Evolutionary conservation across 2,888 invertebrate genomes (phyloP), one percentile per base, ranked within the genome.

Genomic region (Phania funesta): DNA sequence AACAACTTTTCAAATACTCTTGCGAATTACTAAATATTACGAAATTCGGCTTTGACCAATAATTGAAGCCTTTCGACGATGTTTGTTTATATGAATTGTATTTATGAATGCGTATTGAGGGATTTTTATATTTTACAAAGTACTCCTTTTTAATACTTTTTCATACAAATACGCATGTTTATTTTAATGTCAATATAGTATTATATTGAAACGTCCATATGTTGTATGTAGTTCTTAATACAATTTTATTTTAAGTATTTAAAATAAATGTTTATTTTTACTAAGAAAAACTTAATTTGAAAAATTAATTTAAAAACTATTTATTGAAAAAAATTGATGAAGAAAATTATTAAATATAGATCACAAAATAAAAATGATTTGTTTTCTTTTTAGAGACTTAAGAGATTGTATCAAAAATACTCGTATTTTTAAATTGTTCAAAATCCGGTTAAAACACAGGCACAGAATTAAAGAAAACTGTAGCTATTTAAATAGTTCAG

Each of bases 1-100:
- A 94, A 86, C 92, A 92, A 87, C 90, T 96, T 41, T 95, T 96
- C 90, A 91, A 94, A 74, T 91, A 94, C 78, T 95, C 95, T 46
- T 94, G 94, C 86, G 90, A 93, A 46, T 89, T 95, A 87, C 88
- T 94, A 11, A 91, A 91, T n/a, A 92, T 93, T 83, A 88, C 92
- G 56, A 86, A 91, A 41, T 93, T 92, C 85, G 92, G 92, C 3
- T 26, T 18, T 1, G 74, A 65, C 0, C 26, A 82, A 78, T 82
- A 50, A 62, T 29, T 29, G 6, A 52, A 11, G 13, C 2, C 5
- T 2, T 20, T 52, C 11, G 11, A 58, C 73, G 87, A 85, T 41
- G 68, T 83, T 50, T 86, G 75, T 18, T 24, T 56, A 38, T 11
- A 32, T 26, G 6, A 29, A 46, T 46, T 58, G 16, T 32, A 35